phyloP scores from a whole-genome alignment of 1,140 invertebrate genomes.

The Steinernema khuongi region DNA sequence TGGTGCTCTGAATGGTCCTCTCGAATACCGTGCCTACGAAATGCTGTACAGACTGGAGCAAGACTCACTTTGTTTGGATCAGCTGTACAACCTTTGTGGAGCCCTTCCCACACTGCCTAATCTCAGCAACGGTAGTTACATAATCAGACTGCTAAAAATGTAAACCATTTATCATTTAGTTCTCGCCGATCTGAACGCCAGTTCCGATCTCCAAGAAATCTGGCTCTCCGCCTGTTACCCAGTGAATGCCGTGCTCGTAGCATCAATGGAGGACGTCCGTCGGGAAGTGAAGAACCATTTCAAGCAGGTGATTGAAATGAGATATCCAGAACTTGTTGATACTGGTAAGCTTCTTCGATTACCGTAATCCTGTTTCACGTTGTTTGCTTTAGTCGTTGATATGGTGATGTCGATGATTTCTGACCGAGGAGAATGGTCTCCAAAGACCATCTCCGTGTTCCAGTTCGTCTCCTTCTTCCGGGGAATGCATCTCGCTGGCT shows the following conservation, averaged over 20 bases:
- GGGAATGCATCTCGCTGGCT: slow-evolving; percentile 28
- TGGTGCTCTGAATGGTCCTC: slow-evolving; percentile 4
- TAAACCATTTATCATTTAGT: slow-evolving; percentile 15
- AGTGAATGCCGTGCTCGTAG: slow-evolving; percentile 29
- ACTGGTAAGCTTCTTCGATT: slow-evolving; percentile 26
- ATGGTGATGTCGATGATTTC: slow-evolving; percentile 25
- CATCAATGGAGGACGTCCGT: slow-evolving; percentile 28
- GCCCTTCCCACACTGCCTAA: slow-evolving; percentile 31
- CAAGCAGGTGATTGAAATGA: slow-evolving; percentile 26
- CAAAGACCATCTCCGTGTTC: slow-evolving; percentile 27
- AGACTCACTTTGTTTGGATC: slow-evolving; percentile 35
- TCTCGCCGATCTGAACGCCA: slow-evolving; percentile 32
- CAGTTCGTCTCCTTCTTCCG: slow-evolving; percentile 36
- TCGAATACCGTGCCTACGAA: slow-evolving; percentile 33
- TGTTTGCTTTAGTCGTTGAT: slow-evolving; percentile 22
- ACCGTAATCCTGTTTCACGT: slow-evolving; percentile 2
- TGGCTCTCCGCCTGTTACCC: slow-evolving; percentile 39
- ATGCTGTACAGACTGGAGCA: slow-evolving; percentile 35
- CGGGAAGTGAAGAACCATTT: slow-evolving; percentile 29
- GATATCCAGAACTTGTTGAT: slow-evolving; percentile 36
- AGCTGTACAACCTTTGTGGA: slow-evolving; percentile 25
- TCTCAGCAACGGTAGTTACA: slow-evolving; percentile 21
- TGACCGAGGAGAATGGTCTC: slow-evolving; percentile 22
- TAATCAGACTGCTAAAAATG: slow-evolving; percentile 2
- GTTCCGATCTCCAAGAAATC: slow-evolving; percentile 33